phyloP scores from a whole-genome alignment of 2,797 vertebrate genomes.

The Pogonophryne albipinna region DNA sequence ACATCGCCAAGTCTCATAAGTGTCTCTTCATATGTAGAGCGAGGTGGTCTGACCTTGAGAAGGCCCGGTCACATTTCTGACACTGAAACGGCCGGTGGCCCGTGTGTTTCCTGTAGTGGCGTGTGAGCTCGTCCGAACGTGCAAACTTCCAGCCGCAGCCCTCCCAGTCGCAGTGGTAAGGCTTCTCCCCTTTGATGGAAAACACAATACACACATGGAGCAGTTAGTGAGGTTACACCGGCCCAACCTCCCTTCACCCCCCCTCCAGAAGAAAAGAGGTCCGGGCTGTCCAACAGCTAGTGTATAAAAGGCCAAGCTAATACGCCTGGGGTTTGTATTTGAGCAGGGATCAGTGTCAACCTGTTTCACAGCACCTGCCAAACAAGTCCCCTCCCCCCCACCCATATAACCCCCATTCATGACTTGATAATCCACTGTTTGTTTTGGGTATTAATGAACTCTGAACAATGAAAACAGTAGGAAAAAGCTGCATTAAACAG shows the following conservation, averaged over 20 bases:
- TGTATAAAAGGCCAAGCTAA: slow-evolving; percentile 56
- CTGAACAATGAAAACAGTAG: slow-evolving; percentile 16
- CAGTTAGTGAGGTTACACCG: slow-evolving; percentile 70
- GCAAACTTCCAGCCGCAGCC: slow-evolving; percentile 91
- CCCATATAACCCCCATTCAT: slow-evolving; percentile 36
- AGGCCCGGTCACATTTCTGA: slow-evolving; percentile 89
- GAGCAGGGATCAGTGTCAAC: slow-evolving; percentile 80
- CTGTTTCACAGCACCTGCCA: slow-evolving; percentile 76
- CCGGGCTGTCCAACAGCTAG: slow-evolving; percentile 72
- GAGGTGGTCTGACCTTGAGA: slow-evolving; percentile 89
- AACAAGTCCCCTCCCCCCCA: slow-evolving; percentile 57
- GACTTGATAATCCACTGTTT: slow-evolving; percentile 14
- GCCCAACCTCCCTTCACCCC: slow-evolving; percentile 36
- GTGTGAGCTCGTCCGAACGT: slow-evolving; percentile 89
- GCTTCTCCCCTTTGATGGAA: slow-evolving; percentile 86
- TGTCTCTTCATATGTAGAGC: slow-evolving; percentile 91
- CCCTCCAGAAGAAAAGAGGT: slow-evolving; percentile 67
- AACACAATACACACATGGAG: slow-evolving; percentile 70
- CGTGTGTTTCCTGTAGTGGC: slow-evolving; percentile 90
- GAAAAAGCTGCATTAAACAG: background rate
- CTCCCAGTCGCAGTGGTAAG: slow-evolving; percentile 91
- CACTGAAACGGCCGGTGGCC: slow-evolving; percentile 90
- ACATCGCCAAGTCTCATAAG: slow-evolving; percentile 75
- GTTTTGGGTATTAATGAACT: slow-evolving; percentile 5
- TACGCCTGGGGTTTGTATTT: slow-evolving; percentile 69